Conservation (phyloP, 2,888 invertebrate genomes). For the Heliconius aoede region DNA sequence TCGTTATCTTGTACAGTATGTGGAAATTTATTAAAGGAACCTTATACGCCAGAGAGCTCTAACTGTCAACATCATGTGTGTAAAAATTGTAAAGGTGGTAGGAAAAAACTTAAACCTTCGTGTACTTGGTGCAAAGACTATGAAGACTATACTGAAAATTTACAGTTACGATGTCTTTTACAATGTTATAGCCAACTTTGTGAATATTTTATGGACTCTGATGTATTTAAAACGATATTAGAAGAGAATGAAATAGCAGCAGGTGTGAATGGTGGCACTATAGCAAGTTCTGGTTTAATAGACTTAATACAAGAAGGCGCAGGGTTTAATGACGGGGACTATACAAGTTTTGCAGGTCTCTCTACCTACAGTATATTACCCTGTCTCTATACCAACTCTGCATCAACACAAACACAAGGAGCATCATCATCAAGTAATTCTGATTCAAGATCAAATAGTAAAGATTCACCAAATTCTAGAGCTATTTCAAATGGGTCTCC, state of each 20-base stretch:
- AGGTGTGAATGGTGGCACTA: constrained; percentile 79
- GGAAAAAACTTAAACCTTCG: constrained; percentile 92
- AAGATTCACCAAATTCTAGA: constrained; percentile 73
- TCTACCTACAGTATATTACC: constrained; percentile 89
- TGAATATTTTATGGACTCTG: constrained; percentile 90
- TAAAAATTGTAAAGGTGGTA: constrained; percentile 91
- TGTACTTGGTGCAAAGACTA: constrained; percentile 94
- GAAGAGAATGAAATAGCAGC: constrained; percentile 81
- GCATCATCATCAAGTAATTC: constrained; percentile 67
- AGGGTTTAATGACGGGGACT: constrained; percentile 89
- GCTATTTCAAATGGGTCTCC: constrained; percentile 74
- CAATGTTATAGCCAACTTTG: constrained; percentile 96
- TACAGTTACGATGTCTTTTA: constrained; percentile 90
- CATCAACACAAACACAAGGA: constrained; percentile 74
- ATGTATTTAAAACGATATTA: constrained; percentile 86
- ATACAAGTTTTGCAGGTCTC: constrained; percentile 88
- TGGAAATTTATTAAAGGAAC: constrained; percentile 91
- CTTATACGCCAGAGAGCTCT: constrained; percentile 89
- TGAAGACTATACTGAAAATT: constrained; percentile 91
- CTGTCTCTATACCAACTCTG: constrained; percentile 88
- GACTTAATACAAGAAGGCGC: constrained; percentile 92
- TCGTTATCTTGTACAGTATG: constrained; percentile 96
- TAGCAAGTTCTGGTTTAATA: constrained; percentile 85
- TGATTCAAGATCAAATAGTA: constrained; percentile 63
- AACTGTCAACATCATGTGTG: constrained; percentile 96